Base-by-base conservation (phyloP, 2,113 vertebrate species). In the Erythrolamprus reginae region DNA sequence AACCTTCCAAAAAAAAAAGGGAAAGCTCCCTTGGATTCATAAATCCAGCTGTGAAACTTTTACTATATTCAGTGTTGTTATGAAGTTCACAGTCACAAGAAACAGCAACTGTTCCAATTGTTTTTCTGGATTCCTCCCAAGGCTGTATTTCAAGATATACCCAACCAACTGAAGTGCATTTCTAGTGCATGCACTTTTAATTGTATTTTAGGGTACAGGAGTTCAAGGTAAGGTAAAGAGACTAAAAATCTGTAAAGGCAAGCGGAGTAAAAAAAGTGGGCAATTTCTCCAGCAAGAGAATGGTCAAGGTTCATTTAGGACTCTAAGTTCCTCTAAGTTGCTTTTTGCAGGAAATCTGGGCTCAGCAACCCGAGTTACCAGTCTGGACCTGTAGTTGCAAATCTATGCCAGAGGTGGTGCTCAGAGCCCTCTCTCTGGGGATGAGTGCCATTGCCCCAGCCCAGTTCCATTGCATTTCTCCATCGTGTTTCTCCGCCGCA, bases 311-410 rank as follows among this genome's bases (percentile, higher is more conserved):
- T 10, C 38, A 86, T 58, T 33, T 28, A 85, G 42, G 45, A 84
- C 33, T 7, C 2, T 13, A 23, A 12, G 21, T 93, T 91, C 88
- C 92, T 92, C 90, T 88, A 90, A 94, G 89, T 92, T 94, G 92
- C 91, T 90, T 93, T 93, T 94, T 95, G 90, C 0, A n/a, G 91
- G 92, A 89, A 47, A 28, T 88, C 15, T 52, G 17, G n/a, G 24
- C 15, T 95, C 91, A 55, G 48, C 9, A 0, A 92, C 91, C 88
- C 89, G 92, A 89, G 21, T 89, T 94, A 95, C 93, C 95, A 94
- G 52, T 53, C 52, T 53, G 5, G 45, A 45, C 5, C 45, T 45
- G 45, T 45, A 5, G 45, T 45, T 2, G 45, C 45, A 45, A 45
- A 45, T 5, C 45, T 45, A 45, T 45, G 45, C 45, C 45, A 45